Percentiles rank a stretch among this genome's conserved stretches.
These are phyloP conservation scores for Neosilurus mollespiculum DNA, from an alignment of 2,797 vertebrate genomes.

Conservation along the genomic window DNA sequence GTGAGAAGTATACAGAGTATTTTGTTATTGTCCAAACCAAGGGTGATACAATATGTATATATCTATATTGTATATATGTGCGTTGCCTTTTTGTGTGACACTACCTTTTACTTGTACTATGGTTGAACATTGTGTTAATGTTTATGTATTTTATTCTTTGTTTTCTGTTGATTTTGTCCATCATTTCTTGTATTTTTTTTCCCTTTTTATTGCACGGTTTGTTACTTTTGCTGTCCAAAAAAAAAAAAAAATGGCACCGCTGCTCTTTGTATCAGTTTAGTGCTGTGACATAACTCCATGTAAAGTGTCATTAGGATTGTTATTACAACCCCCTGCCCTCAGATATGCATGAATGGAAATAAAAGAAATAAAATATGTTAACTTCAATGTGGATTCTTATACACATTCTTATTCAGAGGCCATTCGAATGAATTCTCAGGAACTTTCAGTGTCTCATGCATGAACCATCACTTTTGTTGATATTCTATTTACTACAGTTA, in stretches of 20 bases:
- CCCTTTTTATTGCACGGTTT: slow-evolving; percentile 93
- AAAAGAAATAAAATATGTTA: slow-evolving; percentile 91
- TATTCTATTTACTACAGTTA: neutral
- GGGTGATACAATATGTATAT: slow-evolving; percentile 89
- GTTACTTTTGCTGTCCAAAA: slow-evolving; percentile 86
- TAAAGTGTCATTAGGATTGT: slow-evolving; percentile 92
- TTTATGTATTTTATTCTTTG: slow-evolving; percentile 86
- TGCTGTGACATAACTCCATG: slow-evolving; percentile 88
- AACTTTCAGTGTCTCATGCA: neutral
- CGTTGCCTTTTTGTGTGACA: slow-evolving; percentile 91
- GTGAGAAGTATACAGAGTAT: slow-evolving; percentile 84
- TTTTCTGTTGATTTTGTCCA: slow-evolving; percentile 78
- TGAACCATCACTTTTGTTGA: neutral
- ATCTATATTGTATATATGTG: slow-evolving; percentile 98
- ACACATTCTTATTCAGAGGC: neutral
- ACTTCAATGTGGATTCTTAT: slow-evolving; percentile 69
- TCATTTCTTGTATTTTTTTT: slow-evolving; percentile 78
- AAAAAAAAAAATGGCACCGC: slow-evolving; percentile 80
- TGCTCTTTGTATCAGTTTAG: slow-evolving; percentile 92
- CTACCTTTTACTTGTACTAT: slow-evolving; percentile 90
- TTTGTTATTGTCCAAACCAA: slow-evolving; percentile 94
- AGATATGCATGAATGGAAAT: slow-evolving; percentile 96
- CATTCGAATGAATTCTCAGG: neutral
- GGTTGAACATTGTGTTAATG: slow-evolving; percentile 95
- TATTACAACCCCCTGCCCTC: slow-evolving; percentile 80